Percentiles rank a stretch among this genome's conserved stretches.
These are phyloP conservation scores for Manis pentadactyla DNA, from an alignment of 2,797 vertebrate species.

Conservation along the genomic window DNA sequence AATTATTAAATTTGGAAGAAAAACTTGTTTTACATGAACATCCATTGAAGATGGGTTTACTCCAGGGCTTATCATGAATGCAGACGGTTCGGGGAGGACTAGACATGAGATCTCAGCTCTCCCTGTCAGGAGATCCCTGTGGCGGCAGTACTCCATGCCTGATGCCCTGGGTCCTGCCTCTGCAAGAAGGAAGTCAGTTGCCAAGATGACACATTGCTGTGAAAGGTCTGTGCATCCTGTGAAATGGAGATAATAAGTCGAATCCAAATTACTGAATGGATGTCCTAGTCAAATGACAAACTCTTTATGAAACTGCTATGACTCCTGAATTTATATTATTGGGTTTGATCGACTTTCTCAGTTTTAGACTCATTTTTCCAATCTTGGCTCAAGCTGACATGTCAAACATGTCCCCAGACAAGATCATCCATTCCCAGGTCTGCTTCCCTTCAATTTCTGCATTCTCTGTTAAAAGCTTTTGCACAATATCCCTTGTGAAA, in stretches of 20 bases:
- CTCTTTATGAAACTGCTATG: neutral
- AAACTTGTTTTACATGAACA: neutral
- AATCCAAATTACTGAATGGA: neutral
- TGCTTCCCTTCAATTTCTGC: neutral
- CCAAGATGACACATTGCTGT: neutral
- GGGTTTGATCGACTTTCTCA: neutral
- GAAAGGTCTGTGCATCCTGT: neutral
- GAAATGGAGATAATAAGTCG: neutral
- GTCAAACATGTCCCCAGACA: neutral
- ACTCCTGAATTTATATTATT: neutral
- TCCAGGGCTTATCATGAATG: neutral
- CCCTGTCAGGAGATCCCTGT: neutral
- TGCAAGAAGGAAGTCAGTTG: neutral
- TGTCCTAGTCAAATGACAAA: neutral
- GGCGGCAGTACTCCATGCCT: neutral
- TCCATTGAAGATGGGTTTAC: neutral
- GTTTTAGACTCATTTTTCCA: neutral
- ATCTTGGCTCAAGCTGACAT: neutral
- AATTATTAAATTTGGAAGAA: constrained; percentile 19
- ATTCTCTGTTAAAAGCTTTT: neutral
- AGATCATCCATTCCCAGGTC: neutral
- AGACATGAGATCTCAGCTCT: neutral
- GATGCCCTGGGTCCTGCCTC: neutral
- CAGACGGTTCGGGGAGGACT: neutral
- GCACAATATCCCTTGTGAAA: neutral